These are phyloP conservation scores for Stomorhina lunata DNA, from an alignment of 2,888 invertebrate species.

Conservation along the genomic window DNA sequence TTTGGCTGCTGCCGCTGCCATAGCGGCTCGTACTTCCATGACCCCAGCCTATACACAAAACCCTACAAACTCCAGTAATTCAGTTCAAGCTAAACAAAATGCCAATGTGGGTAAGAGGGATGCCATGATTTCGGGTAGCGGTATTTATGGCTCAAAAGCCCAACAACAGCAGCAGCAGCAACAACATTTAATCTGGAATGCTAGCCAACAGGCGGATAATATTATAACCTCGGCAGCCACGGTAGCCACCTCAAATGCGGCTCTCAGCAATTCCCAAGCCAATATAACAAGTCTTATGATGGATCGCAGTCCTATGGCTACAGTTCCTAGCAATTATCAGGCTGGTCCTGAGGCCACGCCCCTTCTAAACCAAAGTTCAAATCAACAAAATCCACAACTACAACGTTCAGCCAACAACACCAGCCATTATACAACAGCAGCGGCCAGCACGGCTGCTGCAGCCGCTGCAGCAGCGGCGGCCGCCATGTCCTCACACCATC, in stretches of 20 bases:
- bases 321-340: conserved; percentile 81
- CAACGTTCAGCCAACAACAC: conserved; percentile 47
- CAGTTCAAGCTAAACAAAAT: conserved; percentile 56
- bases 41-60: conserved; percentile 70
- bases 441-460: conserved; percentile 49
- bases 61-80: too few relatives aligned
- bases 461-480: conserved; percentile 58
- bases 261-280: conserved; percentile 53
- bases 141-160: conserved; percentile 70
- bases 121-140: conserved; percentile 80
- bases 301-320: conserved; percentile 80
- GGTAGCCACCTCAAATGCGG: conserved; percentile 67
- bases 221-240: conserved; percentile 66
- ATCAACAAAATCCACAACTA: conserved; percentile 54
- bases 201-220: conserved; percentile 73
- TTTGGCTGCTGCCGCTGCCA: conserved; percentile 75
- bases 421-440: conserved; percentile 59
- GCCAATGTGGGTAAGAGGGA: conserved; percentile 78
- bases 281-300: conserved; percentile 72
- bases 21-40: conserved; percentile 73
- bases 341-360: conserved; percentile 80
- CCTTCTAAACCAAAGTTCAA: conserved; percentile 69
- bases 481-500: conserved; percentile 57
- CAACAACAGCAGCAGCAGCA: conserved; percentile 76
- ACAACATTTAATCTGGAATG: conserved; percentile 69